phyloP scores from a whole-genome alignment of 2,888 invertebrate genomes.

The Oligia fasciuncula region DNA sequence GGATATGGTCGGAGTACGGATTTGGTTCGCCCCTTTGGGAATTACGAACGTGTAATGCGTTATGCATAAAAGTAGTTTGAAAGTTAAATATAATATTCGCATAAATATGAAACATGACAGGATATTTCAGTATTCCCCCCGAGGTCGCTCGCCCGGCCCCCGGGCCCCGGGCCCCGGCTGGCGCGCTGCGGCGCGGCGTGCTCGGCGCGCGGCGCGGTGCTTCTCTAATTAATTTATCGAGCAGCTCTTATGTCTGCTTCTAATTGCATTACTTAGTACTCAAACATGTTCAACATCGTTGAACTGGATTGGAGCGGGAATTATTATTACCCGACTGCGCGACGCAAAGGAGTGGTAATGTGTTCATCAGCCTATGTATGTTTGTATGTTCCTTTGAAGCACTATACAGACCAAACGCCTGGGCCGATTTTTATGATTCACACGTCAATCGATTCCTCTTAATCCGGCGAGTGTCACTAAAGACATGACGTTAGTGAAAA shows the following conservation, averaged over 20 bases:
- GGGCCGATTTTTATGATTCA: no score
- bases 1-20: constrained; percentile 23
- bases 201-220: constrained; percentile 8
- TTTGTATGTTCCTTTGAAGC: no score
- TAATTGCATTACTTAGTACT: constrained; percentile 63
- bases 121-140: constrained; percentile 29
- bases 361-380: no score
- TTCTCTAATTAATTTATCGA: constrained; percentile 60
- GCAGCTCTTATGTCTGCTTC: constrained; percentile 59
- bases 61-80: constrained; percentile 57
- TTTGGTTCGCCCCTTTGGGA: constrained; percentile 35
- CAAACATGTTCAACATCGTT: constrained; percentile 54
- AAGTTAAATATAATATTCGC: constrained; percentile 55
- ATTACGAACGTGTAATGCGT: constrained; percentile 47
- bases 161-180: background rate
- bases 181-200: background rate
- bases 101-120: constrained; percentile 47
- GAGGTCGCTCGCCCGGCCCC: constrained; percentile 5
- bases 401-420: no score
- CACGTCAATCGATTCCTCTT: no score
- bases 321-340: no score
- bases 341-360: no score
- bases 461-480: no score
- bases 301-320: constrained; percentile 49
- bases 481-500: no score